Evolutionary conservation across 2,888 invertebrate species (phyloP), one percentile per base, ranked within the genome.

Genomic region (Euplagia quadripunctaria): DNA sequence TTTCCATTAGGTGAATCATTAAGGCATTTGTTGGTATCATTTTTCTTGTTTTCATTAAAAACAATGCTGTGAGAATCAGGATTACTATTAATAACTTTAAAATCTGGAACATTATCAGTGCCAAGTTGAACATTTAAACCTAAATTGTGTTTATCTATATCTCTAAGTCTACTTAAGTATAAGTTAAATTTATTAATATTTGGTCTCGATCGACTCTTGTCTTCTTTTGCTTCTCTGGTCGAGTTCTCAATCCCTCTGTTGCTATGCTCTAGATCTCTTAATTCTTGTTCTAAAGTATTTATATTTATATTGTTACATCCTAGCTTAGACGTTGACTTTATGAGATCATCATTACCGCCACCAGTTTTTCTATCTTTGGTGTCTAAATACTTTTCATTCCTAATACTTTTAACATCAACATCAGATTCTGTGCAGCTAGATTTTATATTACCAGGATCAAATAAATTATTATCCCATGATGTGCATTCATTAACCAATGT

Each of bases 101-200:
- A 42, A 68, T 68, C 51, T 4, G 31, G 17, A 31, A 63, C 52
- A n/a, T 1, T 52, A 31, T 17, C 20, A n/a, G 17, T 51, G 5
- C 58, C 58, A 14, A 63, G 41, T 41, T 63, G 46, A 42, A 9
- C 41, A 63, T 55, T 1, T 51, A 49, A 12, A 63, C 20, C 20
- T 55, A 46, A 46, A 31, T 58, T 43, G 6, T 46, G 6, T 46
- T 16, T 46, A 17, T 58, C 41, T 14, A 64, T 9, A 8, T 55
- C 58, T 46, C 55, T 55, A 64, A 14, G 9, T 31, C 52, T 68
- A 42, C 31, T 42, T 17, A 72, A 12, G 68, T 72, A 46, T n/a
- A 63, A 31, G 46, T 64, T 52, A n/a, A 51, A 51, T 16, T 49
- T 51, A 71, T 61, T 71, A 55, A 31, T 64, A 65, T 65, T 71